phyloP scores from a whole-genome alignment of 1,140 invertebrate genomes.

The Drosophila nigromelanica region DNA sequence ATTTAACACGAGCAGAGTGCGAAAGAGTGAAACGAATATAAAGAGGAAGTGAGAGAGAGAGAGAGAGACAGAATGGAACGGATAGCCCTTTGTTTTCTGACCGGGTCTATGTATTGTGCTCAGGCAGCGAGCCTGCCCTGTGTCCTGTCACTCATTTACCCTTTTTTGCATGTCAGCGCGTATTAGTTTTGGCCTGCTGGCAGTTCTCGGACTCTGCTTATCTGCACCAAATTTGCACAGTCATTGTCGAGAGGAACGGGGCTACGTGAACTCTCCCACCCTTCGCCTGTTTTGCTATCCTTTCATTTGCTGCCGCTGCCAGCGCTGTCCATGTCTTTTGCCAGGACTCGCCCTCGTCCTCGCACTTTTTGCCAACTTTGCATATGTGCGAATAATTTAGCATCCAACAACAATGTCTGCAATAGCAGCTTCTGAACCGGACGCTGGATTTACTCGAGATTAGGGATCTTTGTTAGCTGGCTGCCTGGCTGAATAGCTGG shows the following conservation, averaged over 20 bases:
- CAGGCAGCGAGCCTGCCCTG: conserved; percentile 5
- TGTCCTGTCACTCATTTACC: conserved; percentile 78
- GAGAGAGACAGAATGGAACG: conserved; percentile 5
- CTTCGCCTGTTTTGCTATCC: conserved; percentile 39
- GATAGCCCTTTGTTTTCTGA: conserved; percentile 44
- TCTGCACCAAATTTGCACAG: conserved; percentile 79
- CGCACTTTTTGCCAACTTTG: conserved; percentile 77
- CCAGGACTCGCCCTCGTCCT: conserved; percentile 16
- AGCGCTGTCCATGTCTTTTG: conserved; percentile 28
- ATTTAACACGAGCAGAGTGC: conserved; percentile 69
- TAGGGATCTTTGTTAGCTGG: conserved; percentile 76
- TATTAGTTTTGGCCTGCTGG: conserved; percentile 67
- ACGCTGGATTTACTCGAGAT: conserved; percentile 78
- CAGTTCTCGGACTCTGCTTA: conserved; percentile 74
- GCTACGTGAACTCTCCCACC: conserved; percentile 13
- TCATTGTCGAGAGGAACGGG: conserved; percentile 60
- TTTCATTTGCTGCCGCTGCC: conserved; percentile 35
- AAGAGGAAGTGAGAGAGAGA: conserved; percentile 9
- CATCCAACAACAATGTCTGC: conserved; percentile 39
- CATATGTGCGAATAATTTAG: conserved; percentile 81
- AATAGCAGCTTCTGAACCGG: conserved; percentile 39
- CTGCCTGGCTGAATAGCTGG: conserved; percentile 33
- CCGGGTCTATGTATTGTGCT: background rate
- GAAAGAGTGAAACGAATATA: conserved; percentile 28
- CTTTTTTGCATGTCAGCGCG: conserved; percentile 80